These are phyloP conservation scores for Macrophya alboannulata DNA, from an alignment of 2,888 invertebrate species.

Conservation along the genomic window DNA sequence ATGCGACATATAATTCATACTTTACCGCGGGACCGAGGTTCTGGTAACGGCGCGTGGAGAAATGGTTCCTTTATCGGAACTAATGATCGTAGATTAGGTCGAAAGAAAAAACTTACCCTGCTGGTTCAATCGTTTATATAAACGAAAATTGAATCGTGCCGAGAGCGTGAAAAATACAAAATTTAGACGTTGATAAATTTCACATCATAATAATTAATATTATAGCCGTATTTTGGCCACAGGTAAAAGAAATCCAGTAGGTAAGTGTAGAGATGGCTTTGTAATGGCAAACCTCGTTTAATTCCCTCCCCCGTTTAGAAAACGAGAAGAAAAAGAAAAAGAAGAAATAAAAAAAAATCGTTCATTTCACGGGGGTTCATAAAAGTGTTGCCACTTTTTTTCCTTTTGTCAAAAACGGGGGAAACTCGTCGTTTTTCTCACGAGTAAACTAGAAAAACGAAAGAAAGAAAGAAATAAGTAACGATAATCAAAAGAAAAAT, in stretches of 20 bases:
- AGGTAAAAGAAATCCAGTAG: neutral
- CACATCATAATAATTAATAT: too few species aligned
- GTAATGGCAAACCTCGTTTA: neutral
- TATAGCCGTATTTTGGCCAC: neutral
- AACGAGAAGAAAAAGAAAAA: too few species aligned
- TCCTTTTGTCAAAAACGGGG: neutral
- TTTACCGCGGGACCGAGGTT: neutral
- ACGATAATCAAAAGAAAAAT: neutral
- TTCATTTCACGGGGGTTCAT: neutral
- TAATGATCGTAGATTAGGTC: neutral
- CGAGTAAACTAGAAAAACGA: too few species aligned
- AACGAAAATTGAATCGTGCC: neutral
- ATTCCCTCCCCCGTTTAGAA: neutral
- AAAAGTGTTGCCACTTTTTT: neutral
- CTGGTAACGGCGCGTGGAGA: neutral
- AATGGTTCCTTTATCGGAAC: neutral
- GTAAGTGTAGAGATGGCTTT: neutral
- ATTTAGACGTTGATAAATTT: neutral
- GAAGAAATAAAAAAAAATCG: neutral
- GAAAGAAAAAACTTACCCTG: neutral
- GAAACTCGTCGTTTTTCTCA: neutral
- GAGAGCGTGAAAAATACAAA: neutral
- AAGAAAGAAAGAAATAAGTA: too few species aligned
- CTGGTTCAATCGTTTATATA: neutral
- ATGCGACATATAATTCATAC: conserved; percentile 13